phyloP scores from a whole-genome alignment of 2,113 vertebrate species.

The Rhea pennata region DNA sequence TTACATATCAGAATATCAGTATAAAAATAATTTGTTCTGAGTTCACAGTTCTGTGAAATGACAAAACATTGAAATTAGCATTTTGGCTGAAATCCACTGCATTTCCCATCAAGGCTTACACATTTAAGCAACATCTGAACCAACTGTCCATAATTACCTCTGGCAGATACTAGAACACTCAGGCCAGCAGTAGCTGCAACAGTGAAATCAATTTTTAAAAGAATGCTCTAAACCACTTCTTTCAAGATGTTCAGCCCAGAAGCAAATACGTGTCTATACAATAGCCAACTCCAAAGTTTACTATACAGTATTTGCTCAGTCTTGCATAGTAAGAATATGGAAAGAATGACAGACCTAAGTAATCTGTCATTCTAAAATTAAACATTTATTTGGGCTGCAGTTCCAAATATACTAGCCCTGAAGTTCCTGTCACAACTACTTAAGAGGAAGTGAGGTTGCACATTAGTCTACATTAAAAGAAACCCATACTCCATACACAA shows the following conservation, averaged over 20 bases:
- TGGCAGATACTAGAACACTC: conserved; percentile 65
- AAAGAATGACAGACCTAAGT: conserved; percentile 21
- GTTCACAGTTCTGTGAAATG: conserved; percentile 58
- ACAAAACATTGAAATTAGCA: conserved; percentile 70
- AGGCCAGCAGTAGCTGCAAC: conserved; percentile 53
- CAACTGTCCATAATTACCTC: conserved; percentile 66
- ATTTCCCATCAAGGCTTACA: conserved; percentile 76
- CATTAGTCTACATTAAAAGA: conserved; percentile 12
- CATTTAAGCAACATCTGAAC: conserved; percentile 69
- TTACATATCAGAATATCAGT: neutral
- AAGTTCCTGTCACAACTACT: conserved; percentile 52
- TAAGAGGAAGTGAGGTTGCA: conserved; percentile 2
- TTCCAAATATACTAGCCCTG: conserved; percentile 36
- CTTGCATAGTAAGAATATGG: conserved; percentile 35
- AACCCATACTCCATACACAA: neutral
- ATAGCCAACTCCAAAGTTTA: neutral
- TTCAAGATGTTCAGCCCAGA: conserved; percentile 39
- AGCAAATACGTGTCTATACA: conserved; percentile 22
- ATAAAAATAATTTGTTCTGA: conserved; percentile 62
- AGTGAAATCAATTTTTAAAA: conserved; percentile 70
- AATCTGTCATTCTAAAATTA: conserved; percentile 51
- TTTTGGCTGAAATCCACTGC: conserved; percentile 72
- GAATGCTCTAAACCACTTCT: conserved; percentile 50
- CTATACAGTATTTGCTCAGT: conserved; percentile 13
- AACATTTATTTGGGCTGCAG: conserved; percentile 60